Conservation (phyloP, 2,797 vertebrate genomes). For the Alectoris magna region DNA sequence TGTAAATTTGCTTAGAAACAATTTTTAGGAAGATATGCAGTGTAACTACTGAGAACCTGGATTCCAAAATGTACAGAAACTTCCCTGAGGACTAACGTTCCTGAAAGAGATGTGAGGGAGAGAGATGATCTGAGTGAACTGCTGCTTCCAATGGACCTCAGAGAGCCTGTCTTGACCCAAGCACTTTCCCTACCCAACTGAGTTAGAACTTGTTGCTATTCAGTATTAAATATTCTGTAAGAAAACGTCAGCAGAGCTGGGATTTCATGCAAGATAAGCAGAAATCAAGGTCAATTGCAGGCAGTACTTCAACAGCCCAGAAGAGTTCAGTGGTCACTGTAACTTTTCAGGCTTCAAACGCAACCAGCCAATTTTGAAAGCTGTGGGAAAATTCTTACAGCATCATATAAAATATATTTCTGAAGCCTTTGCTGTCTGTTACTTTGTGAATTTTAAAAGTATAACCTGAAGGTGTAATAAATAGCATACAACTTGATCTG, state of each 20-base stretch:
- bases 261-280: conserved; percentile 46
- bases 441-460: conserved; percentile 48
- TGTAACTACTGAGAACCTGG: background rate
- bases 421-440: conserved; percentile 29
- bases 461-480: conserved; percentile 56
- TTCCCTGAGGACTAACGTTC: background rate
- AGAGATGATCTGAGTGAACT: background rate
- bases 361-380: background rate
- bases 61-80: background rate
- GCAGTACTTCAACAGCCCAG: background rate
- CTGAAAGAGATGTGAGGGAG: background rate
- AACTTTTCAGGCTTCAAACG: background rate
- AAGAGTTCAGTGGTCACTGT: background rate
- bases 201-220: background rate
- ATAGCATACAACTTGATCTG: conserved; percentile 35
- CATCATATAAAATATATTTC: conserved; percentile 43
- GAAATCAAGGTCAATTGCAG: conserved; percentile 2
- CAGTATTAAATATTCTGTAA: background rate
- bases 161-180: background rate
- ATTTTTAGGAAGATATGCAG: background rate
- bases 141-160: background rate
- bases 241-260: background rate
- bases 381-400: conserved; percentile 12
- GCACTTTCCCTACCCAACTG: background rate
- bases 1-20: background rate